Evolutionary conservation across 2,113 vertebrate genomes (phyloP).

Genomic region (Dendropsophus ebraccatus): DNA sequence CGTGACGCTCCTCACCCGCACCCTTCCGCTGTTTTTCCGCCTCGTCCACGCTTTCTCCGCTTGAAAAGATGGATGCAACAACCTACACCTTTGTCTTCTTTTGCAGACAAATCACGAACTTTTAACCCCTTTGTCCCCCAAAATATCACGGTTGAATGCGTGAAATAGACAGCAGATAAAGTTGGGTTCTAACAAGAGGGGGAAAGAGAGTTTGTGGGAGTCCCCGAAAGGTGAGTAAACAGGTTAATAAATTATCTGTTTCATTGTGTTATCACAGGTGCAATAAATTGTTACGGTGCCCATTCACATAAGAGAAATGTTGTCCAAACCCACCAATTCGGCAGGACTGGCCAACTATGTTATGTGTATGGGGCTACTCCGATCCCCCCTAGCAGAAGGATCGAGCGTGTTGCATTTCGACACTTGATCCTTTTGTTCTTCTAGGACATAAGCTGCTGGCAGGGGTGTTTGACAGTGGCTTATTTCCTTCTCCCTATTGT

Average conservation of each 20-base stretch:
- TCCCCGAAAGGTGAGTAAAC: conserved; percentile 53
- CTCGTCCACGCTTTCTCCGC: conserved; percentile 50
- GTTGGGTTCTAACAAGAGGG: conserved; percentile 56
- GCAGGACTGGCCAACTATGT: too few relatives aligned
- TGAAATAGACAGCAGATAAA: conserved; percentile 58
- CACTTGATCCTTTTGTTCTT: too few relatives aligned
- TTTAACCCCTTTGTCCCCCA: conserved; percentile 52
- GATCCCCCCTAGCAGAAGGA: too few relatives aligned
- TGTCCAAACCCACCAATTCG: too few relatives aligned
- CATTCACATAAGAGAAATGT: too few relatives aligned
- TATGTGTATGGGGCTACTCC: too few relatives aligned
- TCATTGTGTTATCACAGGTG: conserved; percentile 1
- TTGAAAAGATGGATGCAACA: conserved; percentile 54
- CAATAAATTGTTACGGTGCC: not conserved
- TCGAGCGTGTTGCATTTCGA: too few relatives aligned
- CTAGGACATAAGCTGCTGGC: too few relatives aligned
- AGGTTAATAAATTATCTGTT: conserved; percentile 34
- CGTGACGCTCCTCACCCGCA: conserved; percentile 54
- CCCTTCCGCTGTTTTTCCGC: conserved; percentile 51
- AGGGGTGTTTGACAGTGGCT: too few relatives aligned
- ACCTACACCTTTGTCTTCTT: conserved; percentile 57
- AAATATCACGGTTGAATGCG: conserved; percentile 52
- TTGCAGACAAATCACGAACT: conserved; percentile 56
- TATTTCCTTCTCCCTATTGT: too few relatives aligned
- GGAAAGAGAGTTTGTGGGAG: conserved; percentile 50